Conservation (phyloP, 37 sponge, comb jelly and placozoan species). For the Halichondria panicea region DNA sequence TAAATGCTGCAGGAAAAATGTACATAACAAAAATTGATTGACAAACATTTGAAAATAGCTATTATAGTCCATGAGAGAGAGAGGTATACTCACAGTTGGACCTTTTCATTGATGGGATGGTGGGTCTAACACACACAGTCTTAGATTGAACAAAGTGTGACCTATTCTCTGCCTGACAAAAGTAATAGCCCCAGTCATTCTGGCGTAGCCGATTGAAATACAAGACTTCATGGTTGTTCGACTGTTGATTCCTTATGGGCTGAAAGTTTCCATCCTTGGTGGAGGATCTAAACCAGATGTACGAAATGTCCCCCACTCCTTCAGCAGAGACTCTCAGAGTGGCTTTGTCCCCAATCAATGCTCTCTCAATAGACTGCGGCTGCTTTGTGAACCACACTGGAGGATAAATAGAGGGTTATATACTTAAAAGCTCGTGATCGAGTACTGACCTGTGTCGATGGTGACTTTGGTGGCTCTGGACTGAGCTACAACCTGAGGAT, state of each 20-base stretch:
- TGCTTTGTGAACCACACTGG: conserved; percentile 40
- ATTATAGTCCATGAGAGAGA: no score
- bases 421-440: neutral
- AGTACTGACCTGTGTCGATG: neutral
- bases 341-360: neutral
- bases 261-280: conserved; percentile 9
- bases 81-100: no score
- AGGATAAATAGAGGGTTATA: neutral
- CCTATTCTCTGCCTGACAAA: conserved; percentile 30
- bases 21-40: no score
- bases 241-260: neutral
- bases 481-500: neutral
- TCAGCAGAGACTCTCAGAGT: conserved; percentile 18
- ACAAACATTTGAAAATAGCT: no score
- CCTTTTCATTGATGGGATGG: no score
- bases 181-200: conserved; percentile 40
- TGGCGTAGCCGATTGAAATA: neutral
- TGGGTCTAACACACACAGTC: conserved; percentile 5
- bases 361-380: conserved; percentile 4
- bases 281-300: conserved; percentile 32
- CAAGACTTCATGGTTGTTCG: neutral
- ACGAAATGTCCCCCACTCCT: conserved; percentile 8
- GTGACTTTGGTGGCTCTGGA: neutral
- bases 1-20: no score
- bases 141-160: conserved; percentile 1